These are phyloP conservation scores for Astyanax mexicanus DNA, from an alignment of 2,797 vertebrate species.

Conservation along the genomic window DNA sequence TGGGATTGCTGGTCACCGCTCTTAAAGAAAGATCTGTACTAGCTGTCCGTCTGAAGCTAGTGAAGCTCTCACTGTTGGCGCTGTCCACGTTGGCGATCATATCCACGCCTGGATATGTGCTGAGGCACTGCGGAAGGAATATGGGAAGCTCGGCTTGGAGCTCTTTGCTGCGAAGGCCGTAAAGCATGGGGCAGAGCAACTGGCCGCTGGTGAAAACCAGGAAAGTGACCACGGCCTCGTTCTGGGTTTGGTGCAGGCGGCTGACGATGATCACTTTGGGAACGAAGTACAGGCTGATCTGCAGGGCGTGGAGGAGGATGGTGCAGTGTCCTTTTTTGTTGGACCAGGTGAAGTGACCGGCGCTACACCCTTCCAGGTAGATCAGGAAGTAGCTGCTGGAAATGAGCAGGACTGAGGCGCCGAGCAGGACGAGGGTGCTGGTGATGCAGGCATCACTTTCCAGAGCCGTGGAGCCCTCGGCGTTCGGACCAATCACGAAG, in stretches of 20 bases:
- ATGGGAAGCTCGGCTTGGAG: slow-evolving; percentile 35
- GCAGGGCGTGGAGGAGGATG: slow-evolving; percentile 68
- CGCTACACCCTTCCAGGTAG: slow-evolving; percentile 64
- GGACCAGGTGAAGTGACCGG: slow-evolving; percentile 71
- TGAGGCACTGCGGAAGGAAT: slow-evolving; percentile 9
- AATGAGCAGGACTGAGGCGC: slow-evolving; percentile 59
- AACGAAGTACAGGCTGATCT: slow-evolving; percentile 70
- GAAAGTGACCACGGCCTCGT: slow-evolving; percentile 63
- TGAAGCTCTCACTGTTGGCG: no score
- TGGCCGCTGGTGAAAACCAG: slow-evolving; percentile 70
- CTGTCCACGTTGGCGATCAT: no score
- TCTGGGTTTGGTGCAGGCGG: slow-evolving; percentile 56
- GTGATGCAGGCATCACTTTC: slow-evolving; percentile 55
- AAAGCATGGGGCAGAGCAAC: slow-evolving; percentile 73
- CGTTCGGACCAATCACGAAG: slow-evolving; percentile 54
- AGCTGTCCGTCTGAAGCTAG: neutral
- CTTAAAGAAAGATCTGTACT: neutral
- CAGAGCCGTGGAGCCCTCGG: slow-evolving; percentile 54
- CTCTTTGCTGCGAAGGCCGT: slow-evolving; percentile 69
- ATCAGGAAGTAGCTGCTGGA: slow-evolving; percentile 67
- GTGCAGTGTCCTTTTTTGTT: slow-evolving; percentile 68
- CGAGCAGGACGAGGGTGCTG: slow-evolving; percentile 60
- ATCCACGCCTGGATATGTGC: neutral
- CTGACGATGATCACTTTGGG: slow-evolving; percentile 64
- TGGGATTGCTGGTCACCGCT: no score